Evolutionary conservation across 1,140 invertebrate genomes (phyloP).

Genomic region (Aporrectodea caliginosa): DNA sequence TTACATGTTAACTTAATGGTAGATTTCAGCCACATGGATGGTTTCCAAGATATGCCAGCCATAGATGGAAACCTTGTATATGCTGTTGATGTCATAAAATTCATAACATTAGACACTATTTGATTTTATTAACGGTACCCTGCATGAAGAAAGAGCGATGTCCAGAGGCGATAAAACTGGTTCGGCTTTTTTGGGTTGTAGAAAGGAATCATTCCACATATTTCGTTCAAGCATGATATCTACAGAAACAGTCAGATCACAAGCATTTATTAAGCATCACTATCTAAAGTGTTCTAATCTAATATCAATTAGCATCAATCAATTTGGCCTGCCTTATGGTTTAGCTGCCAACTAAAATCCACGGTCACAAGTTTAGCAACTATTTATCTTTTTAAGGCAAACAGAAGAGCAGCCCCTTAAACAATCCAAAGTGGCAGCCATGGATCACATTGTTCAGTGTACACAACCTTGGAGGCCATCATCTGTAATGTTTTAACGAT

Average conservation of each 20-base stretch:
- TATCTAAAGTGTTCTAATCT: too few species aligned
- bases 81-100: neutral
- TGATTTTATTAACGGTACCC: constrained; percentile 72
- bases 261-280: neutral
- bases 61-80: neutral
- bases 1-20: neutral
- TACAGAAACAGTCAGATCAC: constrained; percentile 55
- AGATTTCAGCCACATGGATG: neutral
- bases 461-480: too few species aligned
- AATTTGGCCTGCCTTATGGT: neutral
- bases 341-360: neutral
- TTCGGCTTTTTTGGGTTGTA: constrained; percentile 64
- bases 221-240: constrained; percentile 93
- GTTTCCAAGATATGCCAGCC: too few species aligned
- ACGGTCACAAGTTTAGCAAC: neutral
- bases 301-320: neutral
- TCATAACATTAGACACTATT: too few species aligned
- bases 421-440: too few species aligned
- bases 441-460: too few species aligned
- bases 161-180: constrained; percentile 95
- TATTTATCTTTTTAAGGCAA: neutral
- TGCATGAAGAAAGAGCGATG: constrained; percentile 95
- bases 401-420: too few species aligned
- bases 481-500: too few species aligned
- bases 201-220: constrained; percentile 98